phyloP scores from a whole-genome alignment of 2,113 vertebrate genomes.

The Myiopsitta monachus region DNA sequence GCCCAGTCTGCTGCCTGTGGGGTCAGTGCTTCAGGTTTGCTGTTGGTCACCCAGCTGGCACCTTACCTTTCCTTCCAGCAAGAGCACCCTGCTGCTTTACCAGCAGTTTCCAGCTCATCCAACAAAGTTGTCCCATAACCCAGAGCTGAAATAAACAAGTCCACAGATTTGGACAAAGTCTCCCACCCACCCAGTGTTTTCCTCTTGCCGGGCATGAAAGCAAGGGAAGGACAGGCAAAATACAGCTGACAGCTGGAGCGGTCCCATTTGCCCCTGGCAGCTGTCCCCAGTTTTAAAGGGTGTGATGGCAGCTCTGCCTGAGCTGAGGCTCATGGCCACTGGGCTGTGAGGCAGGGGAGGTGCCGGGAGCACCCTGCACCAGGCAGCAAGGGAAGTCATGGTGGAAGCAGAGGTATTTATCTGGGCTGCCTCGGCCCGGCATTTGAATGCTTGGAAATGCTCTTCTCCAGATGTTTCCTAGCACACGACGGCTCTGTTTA shows the following conservation, averaged over 20 bases:
- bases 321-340: rapidly evolving
- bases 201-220: background rate
- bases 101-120: background rate
- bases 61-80: background rate
- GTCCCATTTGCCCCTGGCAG: background rate
- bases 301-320: background rate
- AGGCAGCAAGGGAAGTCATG: conserved; percentile 55
- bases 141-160: background rate
- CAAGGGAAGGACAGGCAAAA: background rate
- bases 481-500: conserved; percentile 50
- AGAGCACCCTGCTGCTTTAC: background rate
- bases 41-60: background rate
- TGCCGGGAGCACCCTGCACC: background rate
- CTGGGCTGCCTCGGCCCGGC: conserved; percentile 18
- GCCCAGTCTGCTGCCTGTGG: background rate
- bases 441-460: conserved; percentile 66
- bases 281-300: background rate
- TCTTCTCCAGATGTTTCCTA: conserved; percentile 67
- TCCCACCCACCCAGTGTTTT: background rate
- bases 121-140: background rate
- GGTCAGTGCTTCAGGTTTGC: background rate
- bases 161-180: background rate
- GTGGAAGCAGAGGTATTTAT: conserved; percentile 52
- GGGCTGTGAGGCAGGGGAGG: background rate
- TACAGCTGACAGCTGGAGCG: background rate